Base-by-base conservation (phyloP, 1,140 invertebrate species). In the Aculops lycopersici region DNA sequence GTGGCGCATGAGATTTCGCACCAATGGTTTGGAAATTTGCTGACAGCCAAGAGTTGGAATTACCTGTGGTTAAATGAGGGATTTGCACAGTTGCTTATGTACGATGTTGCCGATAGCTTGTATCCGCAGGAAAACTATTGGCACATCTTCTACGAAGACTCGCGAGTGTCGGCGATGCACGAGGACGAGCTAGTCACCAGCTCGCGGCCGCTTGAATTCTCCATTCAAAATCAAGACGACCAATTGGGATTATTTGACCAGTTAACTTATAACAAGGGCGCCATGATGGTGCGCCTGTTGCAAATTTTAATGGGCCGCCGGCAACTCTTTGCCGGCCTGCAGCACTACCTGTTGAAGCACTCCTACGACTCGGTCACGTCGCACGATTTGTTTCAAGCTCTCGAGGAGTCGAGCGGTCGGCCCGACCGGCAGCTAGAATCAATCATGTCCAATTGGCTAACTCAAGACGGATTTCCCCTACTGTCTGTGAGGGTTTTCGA, bases 51-150 rank as follows among this genome's bases (percentile, higher is more conserved):
- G 47, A 84, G 78, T 78, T 86, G 79, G 79, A 70, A 74, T 52
- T 76, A 86, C 54, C 57, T 86, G 0, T 86, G 78, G 78, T 58
- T 84, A 4, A 83, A 83, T 54, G 78, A 84, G 61, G 79, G 79
- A 2, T 84, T 90, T 51, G 80, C 80, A 4, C 68, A 66, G 2
- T 86, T 72, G 50, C 72, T 84, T 58, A 65, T 74, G 53, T 77
- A 68, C 46, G 76, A 77, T 57, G 71, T 71, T 35, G 60, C 71
- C 3, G 57, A 70, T 51, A 57, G 60, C 13, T 64, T 71, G 1
- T 35, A 41, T 21, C 18, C 15, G 1, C 1, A 41, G n/a, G n/a
- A 14, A 38, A 38, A 17, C 37, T 17, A 38, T 2, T 41, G 14
- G 35, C 13, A 35, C 14, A 14, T 41, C 53, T 83, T 86, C 55